phyloP scores from a whole-genome alignment of 2,113 vertebrate species.

The Cercopithecus mona region DNA sequence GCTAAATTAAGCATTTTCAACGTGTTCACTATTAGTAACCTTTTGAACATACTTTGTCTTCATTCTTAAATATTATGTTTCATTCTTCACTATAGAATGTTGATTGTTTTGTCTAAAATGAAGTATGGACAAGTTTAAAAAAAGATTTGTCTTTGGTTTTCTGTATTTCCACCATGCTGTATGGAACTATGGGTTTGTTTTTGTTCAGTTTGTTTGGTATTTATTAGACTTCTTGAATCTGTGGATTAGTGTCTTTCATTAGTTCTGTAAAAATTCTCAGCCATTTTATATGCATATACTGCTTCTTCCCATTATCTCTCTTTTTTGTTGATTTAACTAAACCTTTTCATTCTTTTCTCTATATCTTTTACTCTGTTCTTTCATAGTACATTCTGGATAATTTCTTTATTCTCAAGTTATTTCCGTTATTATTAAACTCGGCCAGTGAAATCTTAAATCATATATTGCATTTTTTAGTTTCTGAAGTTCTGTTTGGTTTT shows the following conservation, averaged over 20 bases:
- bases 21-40: not conserved
- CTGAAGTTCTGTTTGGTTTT: not conserved
- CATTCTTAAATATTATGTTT: not conserved
- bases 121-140: too few relatives aligned
- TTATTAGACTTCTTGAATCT: not conserved
- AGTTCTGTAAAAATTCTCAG: not conserved
- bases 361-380: not conserved
- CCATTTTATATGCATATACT: not conserved
- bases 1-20: not conserved
- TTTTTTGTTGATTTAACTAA: not conserved
- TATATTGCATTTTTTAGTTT: not conserved
- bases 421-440: not conserved
- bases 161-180: not conserved
- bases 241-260: constrained; percentile 28
- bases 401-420: constrained; percentile 2
- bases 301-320: not conserved
- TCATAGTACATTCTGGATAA: not conserved
- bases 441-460: not conserved
- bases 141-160: not conserved
- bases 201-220: constrained; percentile 26
- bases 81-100: not conserved
- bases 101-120: not conserved
- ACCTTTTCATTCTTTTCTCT: not conserved
- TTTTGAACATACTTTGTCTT: not conserved
- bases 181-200: not conserved